phyloP scores from a whole-genome alignment of 2,888 invertebrate species.

The Parelbella ahira region DNA sequence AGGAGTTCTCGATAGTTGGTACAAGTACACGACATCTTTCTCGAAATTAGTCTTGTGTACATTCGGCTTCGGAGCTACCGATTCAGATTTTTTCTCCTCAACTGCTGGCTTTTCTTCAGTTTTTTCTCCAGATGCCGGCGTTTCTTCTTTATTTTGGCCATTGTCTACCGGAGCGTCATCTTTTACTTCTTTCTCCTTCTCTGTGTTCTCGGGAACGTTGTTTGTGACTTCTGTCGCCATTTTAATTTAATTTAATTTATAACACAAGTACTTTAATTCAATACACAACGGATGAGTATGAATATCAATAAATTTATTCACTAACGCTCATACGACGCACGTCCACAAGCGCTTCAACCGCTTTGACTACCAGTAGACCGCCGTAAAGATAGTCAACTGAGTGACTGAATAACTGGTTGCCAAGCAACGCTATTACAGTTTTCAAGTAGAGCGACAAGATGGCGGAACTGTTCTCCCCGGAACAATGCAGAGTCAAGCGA shows the following conservation, averaged over 20 bases:
- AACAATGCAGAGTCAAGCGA: no score
- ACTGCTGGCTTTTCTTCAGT: conserved; percentile 56
- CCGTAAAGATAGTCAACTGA: conserved; percentile 40
- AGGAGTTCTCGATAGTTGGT: conserved; percentile 95
- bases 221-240: conserved; percentile 90
- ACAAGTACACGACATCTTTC: conserved; percentile 95
- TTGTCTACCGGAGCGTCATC: conserved; percentile 76
- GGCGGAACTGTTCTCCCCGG: conserved; percentile 36
- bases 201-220: conserved; percentile 82
- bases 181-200: conserved; percentile 82
- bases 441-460: conserved; percentile 41
- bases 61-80: conserved; percentile 86
- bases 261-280: conserved; percentile 35
- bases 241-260: conserved; percentile 46
- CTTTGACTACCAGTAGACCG: conserved; percentile 33
- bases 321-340: conserved; percentile 34
- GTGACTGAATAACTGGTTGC: conserved; percentile 39
- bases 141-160: conserved; percentile 66
- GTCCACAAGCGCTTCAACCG: conserved; percentile 31
- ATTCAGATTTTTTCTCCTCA: conserved; percentile 81
- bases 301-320: conserved; percentile 36
- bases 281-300: no score
- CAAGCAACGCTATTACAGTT: conserved; percentile 43
- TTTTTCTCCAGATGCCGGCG: conserved; percentile 69
- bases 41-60: conserved; percentile 94